Percentiles rank a stretch among this genome's conserved stretches.
phyloP scores from a whole-genome alignment of 1,140 invertebrate genomes.

The Oppia nitens region DNA sequence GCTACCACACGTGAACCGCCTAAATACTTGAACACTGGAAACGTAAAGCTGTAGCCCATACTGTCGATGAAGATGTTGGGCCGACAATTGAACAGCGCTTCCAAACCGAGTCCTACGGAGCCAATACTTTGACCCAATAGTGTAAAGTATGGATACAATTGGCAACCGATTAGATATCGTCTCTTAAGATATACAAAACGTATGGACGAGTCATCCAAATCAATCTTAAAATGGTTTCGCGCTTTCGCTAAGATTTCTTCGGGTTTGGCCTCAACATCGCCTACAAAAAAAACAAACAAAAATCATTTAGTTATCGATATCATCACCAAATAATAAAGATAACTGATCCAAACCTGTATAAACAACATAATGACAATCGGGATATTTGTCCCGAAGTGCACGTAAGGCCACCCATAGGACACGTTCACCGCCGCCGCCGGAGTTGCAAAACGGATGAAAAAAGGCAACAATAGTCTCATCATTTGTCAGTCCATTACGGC shows the following conservation, averaged over 20 bases:
- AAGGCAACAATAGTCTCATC: constrained; percentile 39
- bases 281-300: constrained; percentile 33
- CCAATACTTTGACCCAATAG: constrained; percentile 84
- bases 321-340: neutral
- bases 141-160: constrained; percentile 72
- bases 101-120: constrained; percentile 65
- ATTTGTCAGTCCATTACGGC: neutral
- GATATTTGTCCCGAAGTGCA: constrained; percentile 50
- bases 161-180: constrained; percentile 17
- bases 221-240: constrained; percentile 31
- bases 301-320: constrained; percentile 15
- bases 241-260: constrained; percentile 31
- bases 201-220: constrained; percentile 21
- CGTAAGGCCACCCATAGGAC: constrained; percentile 89
- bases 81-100: constrained; percentile 53
- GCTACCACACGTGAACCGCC: constrained; percentile 54
- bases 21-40: constrained; percentile 69
- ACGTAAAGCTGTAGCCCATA: constrained; percentile 85
- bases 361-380: constrained; percentile 28
- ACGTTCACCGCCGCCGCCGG: constrained; percentile 91
- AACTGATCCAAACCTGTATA: constrained; percentile 29
- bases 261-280: constrained; percentile 29
- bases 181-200: constrained; percentile 23
- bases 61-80: constrained; percentile 85
- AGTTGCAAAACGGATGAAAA: constrained; percentile 96